Conservation (phyloP, 2,113 vertebrate species). For the Chaetodon trifascialis region DNA sequence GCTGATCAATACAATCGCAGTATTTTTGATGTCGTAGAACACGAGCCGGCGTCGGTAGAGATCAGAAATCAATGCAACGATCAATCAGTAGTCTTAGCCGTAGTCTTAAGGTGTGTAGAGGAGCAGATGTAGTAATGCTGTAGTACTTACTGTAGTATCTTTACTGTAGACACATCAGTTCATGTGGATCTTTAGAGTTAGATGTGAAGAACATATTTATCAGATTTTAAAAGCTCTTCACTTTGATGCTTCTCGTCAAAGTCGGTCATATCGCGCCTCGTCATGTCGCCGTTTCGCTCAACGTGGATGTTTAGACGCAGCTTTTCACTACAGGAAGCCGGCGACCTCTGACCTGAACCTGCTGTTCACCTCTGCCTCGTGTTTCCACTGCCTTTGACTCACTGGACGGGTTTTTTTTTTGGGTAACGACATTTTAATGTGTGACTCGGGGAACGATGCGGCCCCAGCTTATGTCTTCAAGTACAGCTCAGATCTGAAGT, state of each 20-base stretch:
- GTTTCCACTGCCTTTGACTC: conserved; percentile 15
- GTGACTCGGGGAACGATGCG: no score
- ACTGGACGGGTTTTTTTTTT: not conserved
- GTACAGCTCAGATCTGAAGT: no score
- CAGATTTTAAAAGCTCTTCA: conserved; percentile 20
- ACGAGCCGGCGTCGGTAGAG: conserved; percentile 4
- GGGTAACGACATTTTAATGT: no score
- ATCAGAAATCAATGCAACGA: conserved; percentile 15
- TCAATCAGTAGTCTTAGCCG: conserved; percentile 27
- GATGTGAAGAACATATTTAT: conserved; percentile 22
- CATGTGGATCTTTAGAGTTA: not conserved
- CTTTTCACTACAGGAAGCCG: not conserved
- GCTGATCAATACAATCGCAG: not conserved
- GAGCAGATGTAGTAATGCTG: conserved; percentile 14
- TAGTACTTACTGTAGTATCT: conserved; percentile 47
- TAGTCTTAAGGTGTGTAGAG: conserved; percentile 25
- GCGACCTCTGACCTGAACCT: not conserved
- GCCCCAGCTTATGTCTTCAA: not conserved
- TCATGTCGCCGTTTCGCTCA: conserved; percentile 7
- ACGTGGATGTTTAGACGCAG: not conserved
- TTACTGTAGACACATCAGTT: conserved; percentile 33
- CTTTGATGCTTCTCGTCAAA: not conserved
- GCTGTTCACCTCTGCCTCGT: not conserved
- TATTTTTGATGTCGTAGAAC: conserved; percentile 15
- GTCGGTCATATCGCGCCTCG: not conserved